These are phyloP conservation scores for Myiozetetes cayanensis DNA, from an alignment of 2,113 vertebrate genomes.

Conservation along the genomic window DNA sequence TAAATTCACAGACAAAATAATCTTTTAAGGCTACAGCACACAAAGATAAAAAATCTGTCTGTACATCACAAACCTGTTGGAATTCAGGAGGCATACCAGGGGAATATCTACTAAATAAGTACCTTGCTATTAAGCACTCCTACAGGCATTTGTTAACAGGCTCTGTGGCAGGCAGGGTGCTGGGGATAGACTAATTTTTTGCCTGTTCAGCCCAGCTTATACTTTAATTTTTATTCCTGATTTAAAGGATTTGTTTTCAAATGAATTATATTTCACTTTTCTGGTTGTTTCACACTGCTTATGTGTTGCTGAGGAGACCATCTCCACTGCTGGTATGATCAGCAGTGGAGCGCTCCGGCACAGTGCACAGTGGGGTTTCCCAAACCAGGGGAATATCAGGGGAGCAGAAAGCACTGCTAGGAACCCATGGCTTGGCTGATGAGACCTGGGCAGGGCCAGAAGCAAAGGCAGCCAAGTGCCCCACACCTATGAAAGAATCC, in stretches of 20 bases:
- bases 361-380: neutral
- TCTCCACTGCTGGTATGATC: neutral
- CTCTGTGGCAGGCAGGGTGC: neutral
- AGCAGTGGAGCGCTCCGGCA: fast-evolving
- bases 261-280: neutral
- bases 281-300: neutral
- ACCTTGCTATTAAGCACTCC: neutral
- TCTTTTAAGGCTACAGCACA: neutral
- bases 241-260: neutral
- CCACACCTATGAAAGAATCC: fast-evolving
- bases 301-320: neutral
- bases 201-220: neutral
- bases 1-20: neutral
- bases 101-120: neutral
- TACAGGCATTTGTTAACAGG: neutral
- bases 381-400: neutral
- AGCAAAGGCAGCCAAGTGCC: fast-evolving
- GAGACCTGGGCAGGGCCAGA: neutral
- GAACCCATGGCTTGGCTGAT: fast-evolving
- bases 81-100: neutral
- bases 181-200: neutral
- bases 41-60: neutral
- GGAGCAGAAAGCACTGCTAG: neutral
- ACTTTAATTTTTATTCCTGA: neutral
- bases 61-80: neutral